Conservation (phyloP, 2,888 invertebrate genomes). For the Psylliodes chrysocephalus region DNA sequence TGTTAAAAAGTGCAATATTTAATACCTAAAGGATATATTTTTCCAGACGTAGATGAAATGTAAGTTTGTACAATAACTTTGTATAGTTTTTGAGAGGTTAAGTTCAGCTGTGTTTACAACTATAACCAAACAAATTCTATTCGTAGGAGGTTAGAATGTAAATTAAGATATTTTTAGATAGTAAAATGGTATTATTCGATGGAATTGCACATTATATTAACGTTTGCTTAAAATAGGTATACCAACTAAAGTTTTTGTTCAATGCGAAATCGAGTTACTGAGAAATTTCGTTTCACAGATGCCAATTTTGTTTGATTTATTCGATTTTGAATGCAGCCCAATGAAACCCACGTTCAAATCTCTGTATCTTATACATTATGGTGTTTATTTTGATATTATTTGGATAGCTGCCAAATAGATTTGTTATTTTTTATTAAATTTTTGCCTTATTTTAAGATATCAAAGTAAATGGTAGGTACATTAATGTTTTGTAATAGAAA, state of each 20-base stretch:
- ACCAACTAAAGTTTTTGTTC: not conserved
- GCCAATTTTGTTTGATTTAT: slow-evolving; percentile 26
- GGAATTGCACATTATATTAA: not conserved
- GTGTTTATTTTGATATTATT: slow-evolving; percentile 10
- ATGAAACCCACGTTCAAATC: slow-evolving; percentile 10
- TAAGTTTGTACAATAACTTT: slow-evolving; percentile 27
- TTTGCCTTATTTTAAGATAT: too few relatives aligned
- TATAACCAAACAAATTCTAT: slow-evolving; percentile 41
- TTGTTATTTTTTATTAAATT: not conserved
- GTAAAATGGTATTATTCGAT: not conserved
- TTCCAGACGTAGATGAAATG: slow-evolving; percentile 31
- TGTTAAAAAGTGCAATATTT: slow-evolving; percentile 21
- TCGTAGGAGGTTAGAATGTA: slow-evolving; percentile 14
- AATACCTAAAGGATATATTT: not conserved
- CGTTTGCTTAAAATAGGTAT: not conserved
- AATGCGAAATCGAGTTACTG: not conserved
- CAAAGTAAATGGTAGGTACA: too few relatives aligned
- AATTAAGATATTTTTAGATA: slow-evolving; percentile 6
- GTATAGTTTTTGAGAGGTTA: slow-evolving; percentile 37
- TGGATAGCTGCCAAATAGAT: not conserved
- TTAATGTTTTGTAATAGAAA: too few relatives aligned
- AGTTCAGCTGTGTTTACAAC: slow-evolving; percentile 40
- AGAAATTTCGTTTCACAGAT: slow-evolving; percentile 16
- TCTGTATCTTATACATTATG: slow-evolving; percentile 8
- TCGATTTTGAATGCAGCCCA: slow-evolving; percentile 4